Base-by-base conservation (phyloP, 2,113 vertebrate genomes). In the Corythornis madagascariensis region DNA sequence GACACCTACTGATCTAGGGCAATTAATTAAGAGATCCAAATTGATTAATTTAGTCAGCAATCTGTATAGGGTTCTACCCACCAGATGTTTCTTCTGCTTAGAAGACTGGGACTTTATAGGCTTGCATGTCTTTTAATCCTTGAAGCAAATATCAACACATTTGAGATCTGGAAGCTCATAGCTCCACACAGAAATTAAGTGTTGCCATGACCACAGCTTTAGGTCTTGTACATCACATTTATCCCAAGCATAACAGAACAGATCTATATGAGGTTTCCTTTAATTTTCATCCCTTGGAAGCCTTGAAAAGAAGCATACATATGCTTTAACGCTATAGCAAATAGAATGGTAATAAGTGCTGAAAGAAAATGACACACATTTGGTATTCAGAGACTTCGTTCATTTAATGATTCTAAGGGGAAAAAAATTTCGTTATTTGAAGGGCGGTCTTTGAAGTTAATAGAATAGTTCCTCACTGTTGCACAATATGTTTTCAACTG, bases 91-190 rank as follows among this genome's bases (percentile, higher is more conserved):
- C 66, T 93, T 63, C 92, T 91, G 85, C 91, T 95, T 95, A 96
- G 84, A 97, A 95, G 92, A 85, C 92, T 84, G 81, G 80, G 73
- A 73, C 86, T 88, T 91, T 74, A 71, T 60, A 95, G 94, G 96
- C 89, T 84, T 96, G 93, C 88, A 90, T 95, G 63, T 61, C 92
- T 96, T 97, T 93, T 97, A 97, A 97, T 97, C 97, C 96, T 95
- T 86, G 96, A 96, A 96, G 97, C 94, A 97, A 98, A 97, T 94
- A 97, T 93, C 96, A 97, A 95, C 95, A 95, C 88, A 53, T 96
- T 96, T 86, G 94, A 97, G 96, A 97, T 95, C 94, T 95, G 82
- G 92, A 96, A 95, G 92, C 47, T 91, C 87, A 63, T 25, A 1
- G 80, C 77, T 95, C 94, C 20, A 19, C 89, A 83, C 14, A 0